Conservation (phyloP, 2,888 invertebrate genomes). For the Orthosia incerta region DNA sequence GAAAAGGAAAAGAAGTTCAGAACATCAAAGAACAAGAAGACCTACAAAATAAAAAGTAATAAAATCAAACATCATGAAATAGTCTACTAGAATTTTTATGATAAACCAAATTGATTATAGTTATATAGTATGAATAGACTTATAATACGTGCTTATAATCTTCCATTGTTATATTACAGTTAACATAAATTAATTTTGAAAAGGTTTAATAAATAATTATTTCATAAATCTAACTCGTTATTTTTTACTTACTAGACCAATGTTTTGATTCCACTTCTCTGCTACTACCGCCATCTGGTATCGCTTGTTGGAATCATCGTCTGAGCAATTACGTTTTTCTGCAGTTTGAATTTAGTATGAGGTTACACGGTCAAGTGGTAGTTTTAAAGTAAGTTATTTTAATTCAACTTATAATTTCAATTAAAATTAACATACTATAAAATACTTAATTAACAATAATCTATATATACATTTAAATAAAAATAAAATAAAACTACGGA, state of each 20-base stretch:
- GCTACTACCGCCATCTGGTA: conserved; percentile 40
- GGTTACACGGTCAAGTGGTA: neutral
- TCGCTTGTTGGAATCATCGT: neutral
- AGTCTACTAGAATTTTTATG: conserved; percentile 16
- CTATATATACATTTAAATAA: no score
- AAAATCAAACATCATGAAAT: conserved; percentile 36
- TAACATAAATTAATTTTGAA: neutral
- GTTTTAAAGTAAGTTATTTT: neutral
- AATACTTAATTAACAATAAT: no score
- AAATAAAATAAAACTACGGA: no score
- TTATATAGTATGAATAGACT: neutral
- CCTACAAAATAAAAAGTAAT: conserved; percentile 44
- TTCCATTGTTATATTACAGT: neutral
- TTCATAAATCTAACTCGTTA: neutral
- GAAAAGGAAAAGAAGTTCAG: conserved; percentile 49
- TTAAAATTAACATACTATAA: no score
- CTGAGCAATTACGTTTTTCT: neutral
- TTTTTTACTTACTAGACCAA: neutral
- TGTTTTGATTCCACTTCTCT: neutral
- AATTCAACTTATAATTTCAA: no score
- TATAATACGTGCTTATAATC: neutral
- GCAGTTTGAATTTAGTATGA: neutral
- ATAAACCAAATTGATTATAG: neutral
- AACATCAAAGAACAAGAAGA: conserved; percentile 48
- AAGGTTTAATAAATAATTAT: conserved; percentile 4